These are phyloP conservation scores for Ceyx melanurus DNA, from an alignment of 2,113 vertebrate genomes.

Conservation along the genomic window DNA sequence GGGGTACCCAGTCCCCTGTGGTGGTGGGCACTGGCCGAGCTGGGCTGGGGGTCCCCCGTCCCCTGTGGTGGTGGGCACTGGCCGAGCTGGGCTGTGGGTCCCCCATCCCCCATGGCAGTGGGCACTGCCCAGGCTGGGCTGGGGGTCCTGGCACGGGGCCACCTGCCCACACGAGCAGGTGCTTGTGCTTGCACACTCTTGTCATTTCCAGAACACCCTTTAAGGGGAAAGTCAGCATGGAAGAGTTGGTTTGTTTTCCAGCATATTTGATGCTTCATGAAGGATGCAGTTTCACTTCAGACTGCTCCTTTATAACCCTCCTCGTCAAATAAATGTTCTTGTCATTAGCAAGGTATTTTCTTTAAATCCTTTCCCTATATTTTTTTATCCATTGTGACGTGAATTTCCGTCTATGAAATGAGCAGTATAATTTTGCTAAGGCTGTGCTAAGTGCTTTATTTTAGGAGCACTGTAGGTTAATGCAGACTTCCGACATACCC, in stretches of 20 bases:
- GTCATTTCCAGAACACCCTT: conserved; percentile 4
- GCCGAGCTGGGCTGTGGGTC: too few relatives aligned
- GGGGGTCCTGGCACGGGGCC: neutral
- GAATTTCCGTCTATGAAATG: conserved; percentile 27
- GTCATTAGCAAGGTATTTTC: conserved; percentile 50
- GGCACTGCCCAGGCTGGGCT: too few relatives aligned
- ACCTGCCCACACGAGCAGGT: rapidly evolving
- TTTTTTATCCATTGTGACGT: conserved; percentile 24
- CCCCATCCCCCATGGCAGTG: too few relatives aligned
- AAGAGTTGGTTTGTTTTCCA: conserved; percentile 58
- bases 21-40: too few relatives aligned
- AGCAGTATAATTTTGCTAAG: conserved; percentile 44
- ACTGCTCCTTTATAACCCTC: neutral
- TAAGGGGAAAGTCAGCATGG: conserved; percentile 13
- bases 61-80: too few relatives aligned
- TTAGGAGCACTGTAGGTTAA: conserved; percentile 34
- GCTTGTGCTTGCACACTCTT: rapidly evolving
- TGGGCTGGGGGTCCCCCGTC: too few relatives aligned
- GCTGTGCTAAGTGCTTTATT: conserved; percentile 38
- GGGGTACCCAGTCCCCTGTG: too few relatives aligned
- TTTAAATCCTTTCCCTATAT: conserved; percentile 38
- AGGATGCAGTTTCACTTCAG: conserved; percentile 51
- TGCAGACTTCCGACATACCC: neutral
- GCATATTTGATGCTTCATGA: conserved; percentile 59
- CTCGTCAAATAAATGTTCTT: conserved; percentile 27